A percentile compares a stretch with the other conserved stretches of the same genome.
Evolutionary conservation across 2,113 vertebrate species (phyloP).

Genomic region (Stercorarius parasiticus): DNA sequence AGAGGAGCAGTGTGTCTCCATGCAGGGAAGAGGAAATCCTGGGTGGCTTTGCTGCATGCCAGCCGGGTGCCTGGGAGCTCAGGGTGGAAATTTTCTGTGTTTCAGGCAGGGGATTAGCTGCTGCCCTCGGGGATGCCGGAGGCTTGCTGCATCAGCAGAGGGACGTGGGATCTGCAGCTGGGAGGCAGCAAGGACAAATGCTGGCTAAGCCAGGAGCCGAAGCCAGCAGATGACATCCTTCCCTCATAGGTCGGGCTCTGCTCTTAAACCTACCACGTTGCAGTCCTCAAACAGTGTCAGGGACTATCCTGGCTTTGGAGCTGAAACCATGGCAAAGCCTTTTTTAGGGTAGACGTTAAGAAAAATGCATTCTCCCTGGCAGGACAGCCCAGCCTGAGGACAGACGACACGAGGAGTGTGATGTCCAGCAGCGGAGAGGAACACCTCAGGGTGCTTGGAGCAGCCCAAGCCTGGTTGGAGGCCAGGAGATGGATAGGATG

Average conservation of each 20-base stretch:
- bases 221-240: background rate
- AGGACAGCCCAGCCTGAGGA: background rate
- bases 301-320: background rate
- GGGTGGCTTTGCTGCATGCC: background rate
- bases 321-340: background rate
- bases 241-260: background rate
- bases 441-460: background rate
- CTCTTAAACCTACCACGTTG: background rate
- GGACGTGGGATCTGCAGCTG: background rate
- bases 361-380: background rate
- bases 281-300: background rate
- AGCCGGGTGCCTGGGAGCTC: background rate
- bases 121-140: background rate
- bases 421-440: background rate
- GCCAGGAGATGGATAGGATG: background rate
- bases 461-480: background rate
- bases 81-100: background rate
- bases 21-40: background rate
- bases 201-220: background rate
- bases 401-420: background rate
- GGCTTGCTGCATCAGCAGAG: background rate
- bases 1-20: background rate
- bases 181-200: background rate
- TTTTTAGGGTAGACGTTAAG: background rate
- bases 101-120: background rate